These are phyloP conservation scores for Volucella inflata DNA, from an alignment of 2,888 invertebrate species.

Conservation along the genomic window DNA sequence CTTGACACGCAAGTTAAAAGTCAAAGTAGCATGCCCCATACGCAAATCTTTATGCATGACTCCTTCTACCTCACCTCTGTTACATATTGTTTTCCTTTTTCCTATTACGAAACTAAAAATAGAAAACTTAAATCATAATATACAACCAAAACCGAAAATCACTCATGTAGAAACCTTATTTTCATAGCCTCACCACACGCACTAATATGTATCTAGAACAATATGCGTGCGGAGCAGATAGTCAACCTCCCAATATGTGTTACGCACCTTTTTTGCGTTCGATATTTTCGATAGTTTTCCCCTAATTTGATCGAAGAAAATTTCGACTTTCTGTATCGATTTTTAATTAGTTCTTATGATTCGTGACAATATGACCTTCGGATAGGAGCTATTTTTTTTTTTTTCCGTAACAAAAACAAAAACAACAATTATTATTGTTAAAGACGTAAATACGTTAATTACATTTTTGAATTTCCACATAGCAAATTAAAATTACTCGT, in stretches of 20 bases:
- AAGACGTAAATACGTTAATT: too few species aligned
- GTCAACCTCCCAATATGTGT: slow-evolving; percentile 11
- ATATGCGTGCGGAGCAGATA: not conserved
- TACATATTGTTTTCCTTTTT: slow-evolving; percentile 5
- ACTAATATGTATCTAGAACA: slow-evolving; percentile 12
- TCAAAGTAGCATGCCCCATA: slow-evolving; percentile 25
- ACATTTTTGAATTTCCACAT: slow-evolving; percentile 27
- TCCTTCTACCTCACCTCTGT: slow-evolving; percentile 10
- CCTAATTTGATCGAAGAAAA: slow-evolving; percentile 7
- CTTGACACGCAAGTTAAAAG: slow-evolving; percentile 39
- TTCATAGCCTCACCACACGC: slow-evolving; percentile 57
- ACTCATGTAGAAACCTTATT: slow-evolving; percentile 58
- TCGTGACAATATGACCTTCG: slow-evolving; percentile 6
- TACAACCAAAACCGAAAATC: slow-evolving; percentile 42
- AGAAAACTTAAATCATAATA: slow-evolving; percentile 21
- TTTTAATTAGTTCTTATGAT: slow-evolving; percentile 36
- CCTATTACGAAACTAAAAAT: slow-evolving; percentile 32
- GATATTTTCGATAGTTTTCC: slow-evolving; percentile 27
- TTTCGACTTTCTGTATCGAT: slow-evolving; percentile 35
- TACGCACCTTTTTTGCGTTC: slow-evolving; percentile 53
- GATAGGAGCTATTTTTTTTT: not conserved
- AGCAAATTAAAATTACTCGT: slow-evolving; percentile 25
- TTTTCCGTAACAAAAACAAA: not conserved
- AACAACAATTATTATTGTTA: not conserved
- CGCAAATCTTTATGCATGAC: slow-evolving; percentile 45